Base-by-base conservation (phyloP, 2,888 invertebrate species). In the Aspidiotus rigidus region DNA sequence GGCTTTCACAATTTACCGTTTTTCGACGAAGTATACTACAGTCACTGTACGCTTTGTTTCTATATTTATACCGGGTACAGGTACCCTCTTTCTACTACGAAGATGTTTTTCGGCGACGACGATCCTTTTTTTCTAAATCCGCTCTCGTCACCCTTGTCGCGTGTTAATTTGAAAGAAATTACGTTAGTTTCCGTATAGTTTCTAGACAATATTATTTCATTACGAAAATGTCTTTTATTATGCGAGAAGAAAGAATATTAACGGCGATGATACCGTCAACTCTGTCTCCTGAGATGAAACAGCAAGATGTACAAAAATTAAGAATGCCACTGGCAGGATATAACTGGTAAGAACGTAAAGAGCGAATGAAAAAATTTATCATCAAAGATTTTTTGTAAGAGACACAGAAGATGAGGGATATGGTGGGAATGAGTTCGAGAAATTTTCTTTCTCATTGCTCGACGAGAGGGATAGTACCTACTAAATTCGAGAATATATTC, bases 161-260 rank as follows among this genome's bases (percentile, higher is more conserved):
- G 41, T 28, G 63, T 66, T 66, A 66, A 66, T 66, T 66, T 66
- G 56, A 66, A 66, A 66, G 66, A 66, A 66, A 66, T 66, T 66
- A 66, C 66, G 66, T 59, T 66, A 66, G 42, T 66, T 49, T 66
- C 44, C 44, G 55, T 59, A 28, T 5, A 28, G 28, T 28, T 28
- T 28, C 28, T 28, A 28, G 28, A 28, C 66, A 44, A 59, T 59
- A 66, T 59, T 66, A 66, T 66, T 66, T 66, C 66, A 66, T 66
- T 66, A 66, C 40, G 59, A 66, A 66, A 66, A 66, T 57, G 41
- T 44, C 66, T 66, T 66, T 57, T 59, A 66, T 59, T 59, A 66
- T 59, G 49, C 17, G 56, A 66, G 57, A 63, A 53, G 54, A 66
- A 66, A 66, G 59, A 59, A 59, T 59, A 66, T 66, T 66, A 66